phyloP scores from a whole-genome alignment of 2,888 invertebrate genomes.

The Crocallis elinguaria region DNA sequence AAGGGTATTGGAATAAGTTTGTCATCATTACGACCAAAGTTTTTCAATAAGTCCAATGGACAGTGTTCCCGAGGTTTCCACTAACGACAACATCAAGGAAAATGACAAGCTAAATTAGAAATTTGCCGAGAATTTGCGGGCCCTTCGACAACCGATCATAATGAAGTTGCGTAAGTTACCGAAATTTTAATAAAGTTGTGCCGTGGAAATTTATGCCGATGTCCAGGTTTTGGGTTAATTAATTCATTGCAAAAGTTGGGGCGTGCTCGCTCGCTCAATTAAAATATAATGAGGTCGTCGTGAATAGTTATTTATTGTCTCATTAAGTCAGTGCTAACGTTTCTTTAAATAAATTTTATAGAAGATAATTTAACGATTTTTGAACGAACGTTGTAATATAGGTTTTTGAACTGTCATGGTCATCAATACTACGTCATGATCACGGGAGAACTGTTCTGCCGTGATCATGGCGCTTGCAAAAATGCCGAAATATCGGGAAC shows the following conservation, averaged over 20 bases:
- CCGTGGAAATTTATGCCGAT: slow-evolving; percentile 55
- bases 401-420: no score
- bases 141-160: slow-evolving; percentile 55
- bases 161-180: slow-evolving; percentile 56
- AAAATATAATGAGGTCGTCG: slow-evolving; percentile 54
- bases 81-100: slow-evolving; percentile 64
- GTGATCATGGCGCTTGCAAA: no score
- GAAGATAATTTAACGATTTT: background rate
- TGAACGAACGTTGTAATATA: no score
- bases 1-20: slow-evolving; percentile 40
- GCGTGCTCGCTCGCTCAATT: slow-evolving; percentile 56
- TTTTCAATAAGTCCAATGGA: slow-evolving; percentile 38
- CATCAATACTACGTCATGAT: no score
- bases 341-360: slow-evolving; percentile 2
- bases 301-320: slow-evolving; percentile 63
- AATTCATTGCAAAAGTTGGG: slow-evolving; percentile 68
- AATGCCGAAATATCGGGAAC: no score
- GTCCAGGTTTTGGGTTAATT: slow-evolving; percentile 61
- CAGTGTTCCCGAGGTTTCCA: slow-evolving; percentile 39
- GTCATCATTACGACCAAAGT: slow-evolving; percentile 36
- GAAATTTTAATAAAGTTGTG: slow-evolving; percentile 66
- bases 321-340: slow-evolving; percentile 38
- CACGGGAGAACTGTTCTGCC: no score
- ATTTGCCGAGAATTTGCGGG: slow-evolving; percentile 58
- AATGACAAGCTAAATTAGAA: slow-evolving; percentile 68